Base-by-base conservation (phyloP, 1,140 invertebrate species). In the Drosophila malerkotliana region DNA sequence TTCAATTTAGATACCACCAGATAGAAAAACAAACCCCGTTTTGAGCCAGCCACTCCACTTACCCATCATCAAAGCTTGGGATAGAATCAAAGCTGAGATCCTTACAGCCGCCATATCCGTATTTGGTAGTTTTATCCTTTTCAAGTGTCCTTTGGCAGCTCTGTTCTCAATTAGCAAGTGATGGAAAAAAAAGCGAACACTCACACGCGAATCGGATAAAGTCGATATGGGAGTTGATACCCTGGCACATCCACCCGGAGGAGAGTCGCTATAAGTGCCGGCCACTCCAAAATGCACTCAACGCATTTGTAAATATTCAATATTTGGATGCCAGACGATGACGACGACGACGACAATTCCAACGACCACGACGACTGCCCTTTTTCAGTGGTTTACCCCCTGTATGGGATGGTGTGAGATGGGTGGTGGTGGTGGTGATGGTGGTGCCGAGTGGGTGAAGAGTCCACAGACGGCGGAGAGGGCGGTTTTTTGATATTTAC, bases 251-350 rank as follows among this genome's bases (percentile, higher is more conserved):
- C 14, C 30, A 59, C 45, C 47, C 28, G 18, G 45, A 58, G 66
- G 45, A 58, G 66, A 45, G 24, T 58, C 49, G 39, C 52, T 77
- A 48, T 69, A 69, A 77, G 72, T 77, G 74, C 74, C 83, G 67
- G 68, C 60, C 83, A 88, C 83, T 88, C 83, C 76, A 88, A 83
- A 77, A 67, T 83, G 79, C 83, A 88, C 83, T 88, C 84, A 88
- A 88, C 69, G 83, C 84, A 88, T 88, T 77, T 88, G 83, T 88
- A 88, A 88, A 88, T 88, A 88, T 88, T 88, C 79, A 88, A 88
- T 88, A 88, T 88, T 89, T 87, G 83, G 83, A 67, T 77, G 76
- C 57, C 80, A 63, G 62, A 68, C 39, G 51, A 79, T 44, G 26
- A 28, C 32, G 41, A 26, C 34, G 39, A 41, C 30, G 48, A 24